Percentiles rank a stretch among this genome's conserved stretches.
phyloP scores from a whole-genome alignment of 1,140 invertebrate genomes.

The honey bee (Apis mellifera) region Amel_HAv3.1 CM009944.2:7937001-7937500 shows the following conservation, averaged over 20 bases:
- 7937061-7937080: background rate
- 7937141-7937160: slow-evolving; percentile 17
- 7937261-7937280: background rate
- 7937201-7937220: slow-evolving; percentile 12
- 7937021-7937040: no score
- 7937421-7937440: no score
- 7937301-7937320: no score
- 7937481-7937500: no score
- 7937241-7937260: background rate
- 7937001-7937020: no score
- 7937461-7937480: no score
- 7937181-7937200: background rate
- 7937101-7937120: slow-evolving; percentile 15
- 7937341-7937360: no score
- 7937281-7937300: background rate
- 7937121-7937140: background rate
- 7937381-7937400: no score
- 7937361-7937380: no score
- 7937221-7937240: slow-evolving; percentile 18
- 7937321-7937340: no score
- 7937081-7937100: background rate
- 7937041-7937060: background rate
- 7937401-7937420: no score
- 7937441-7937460: no score
- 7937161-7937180: slow-evolving; percentile 30